Base-by-base conservation (phyloP, 2,888 invertebrate genomes). In the Conops quadrifasciatus region DNA sequence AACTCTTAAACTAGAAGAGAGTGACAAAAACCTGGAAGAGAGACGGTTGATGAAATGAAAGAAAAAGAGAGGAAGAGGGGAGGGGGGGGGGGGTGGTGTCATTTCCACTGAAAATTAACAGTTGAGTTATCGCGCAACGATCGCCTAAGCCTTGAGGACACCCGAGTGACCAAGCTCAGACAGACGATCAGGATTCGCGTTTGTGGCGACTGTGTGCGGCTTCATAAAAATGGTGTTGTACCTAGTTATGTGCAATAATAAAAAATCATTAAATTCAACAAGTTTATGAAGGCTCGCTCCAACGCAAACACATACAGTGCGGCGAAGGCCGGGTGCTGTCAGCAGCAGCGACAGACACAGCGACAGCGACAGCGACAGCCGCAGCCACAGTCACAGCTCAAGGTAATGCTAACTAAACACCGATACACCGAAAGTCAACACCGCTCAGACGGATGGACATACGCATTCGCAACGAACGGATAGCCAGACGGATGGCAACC, bases 251-350 rank as follows among this genome's bases (percentile, higher is more conserved):
- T 78, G 79, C 80, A 81, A 81, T 80, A 82, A 82, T 80, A 80
- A 82, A 74, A 81, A 82, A 80, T 81, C 81, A 80, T 82, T 83
- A 82, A 82, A 82, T 80, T 82, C 76, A 82, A 81, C 81, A 82
- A 81, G 78, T 82, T 83, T 83, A 83, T 83, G 82, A 80, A 74
- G 60, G 63, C 16, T 63, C 47, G 47, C 63, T 47, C 2, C 47
- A 11, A 36, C 9, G 9, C 9, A 36, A 9, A 9, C 36, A n/a
- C n/a, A n/a, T n/a, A n/a, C n/a, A n/a, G n/a, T n/a, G n/a, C n/a
- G n/a, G n/a, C n/a, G n/a, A n/a, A n/a, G n/a, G n/a, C n/a, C n/a
- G n/a, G n/a, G n/a, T n/a, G n/a, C n/a, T n/a, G n/a, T n/a, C n/a
- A 53, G n/a, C n/a, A n/a, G 53, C 19, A 21, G 21, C 13, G 45